Conservation (phyloP, 2,113 vertebrate genomes). For the Spea multiplicata region DNA sequence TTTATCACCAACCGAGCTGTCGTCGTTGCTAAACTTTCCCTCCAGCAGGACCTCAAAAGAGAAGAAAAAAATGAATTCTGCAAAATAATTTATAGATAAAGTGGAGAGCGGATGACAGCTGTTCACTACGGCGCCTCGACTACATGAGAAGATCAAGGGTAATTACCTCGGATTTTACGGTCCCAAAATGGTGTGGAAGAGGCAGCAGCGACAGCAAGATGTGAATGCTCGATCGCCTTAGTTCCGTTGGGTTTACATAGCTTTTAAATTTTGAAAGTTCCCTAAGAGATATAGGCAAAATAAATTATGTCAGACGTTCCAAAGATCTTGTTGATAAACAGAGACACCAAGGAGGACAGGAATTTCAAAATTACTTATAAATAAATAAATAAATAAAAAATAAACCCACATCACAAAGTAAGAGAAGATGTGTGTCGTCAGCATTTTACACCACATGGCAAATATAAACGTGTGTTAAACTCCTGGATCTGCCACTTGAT, state of each 20-base stretch:
- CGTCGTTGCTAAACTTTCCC: constrained; percentile 93
- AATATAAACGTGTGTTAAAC: too few relatives aligned
- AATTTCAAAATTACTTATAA: too few relatives aligned
- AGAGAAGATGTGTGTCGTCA: too few relatives aligned
- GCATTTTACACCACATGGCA: too few relatives aligned
- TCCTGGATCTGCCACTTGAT: too few relatives aligned
- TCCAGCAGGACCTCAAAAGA: constrained; percentile 82
- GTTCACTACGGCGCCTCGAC: neutral
- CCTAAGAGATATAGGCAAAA: constrained; percentile 64
- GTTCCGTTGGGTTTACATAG: constrained; percentile 91
- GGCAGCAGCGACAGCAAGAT: constrained; percentile 90
- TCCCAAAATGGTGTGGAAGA: constrained; percentile 95
- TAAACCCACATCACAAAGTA: too few relatives aligned
- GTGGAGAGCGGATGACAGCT: too few relatives aligned
- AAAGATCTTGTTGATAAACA: too few relatives aligned
- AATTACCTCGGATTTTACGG: constrained; percentile 88
- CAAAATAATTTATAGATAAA: neutral
- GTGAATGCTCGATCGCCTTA: constrained; percentile 92
- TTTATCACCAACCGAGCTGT: constrained; percentile 82
- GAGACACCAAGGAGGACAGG: too few relatives aligned
- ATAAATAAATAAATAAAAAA: too few relatives aligned
- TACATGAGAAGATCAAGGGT: neutral
- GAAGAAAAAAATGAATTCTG: constrained; percentile 40
- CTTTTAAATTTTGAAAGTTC: constrained; percentile 95
- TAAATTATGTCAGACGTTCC: too few relatives aligned